Conservation (phyloP, 2,888 invertebrate genomes). For the Sarcophaga rosellei region DNA sequence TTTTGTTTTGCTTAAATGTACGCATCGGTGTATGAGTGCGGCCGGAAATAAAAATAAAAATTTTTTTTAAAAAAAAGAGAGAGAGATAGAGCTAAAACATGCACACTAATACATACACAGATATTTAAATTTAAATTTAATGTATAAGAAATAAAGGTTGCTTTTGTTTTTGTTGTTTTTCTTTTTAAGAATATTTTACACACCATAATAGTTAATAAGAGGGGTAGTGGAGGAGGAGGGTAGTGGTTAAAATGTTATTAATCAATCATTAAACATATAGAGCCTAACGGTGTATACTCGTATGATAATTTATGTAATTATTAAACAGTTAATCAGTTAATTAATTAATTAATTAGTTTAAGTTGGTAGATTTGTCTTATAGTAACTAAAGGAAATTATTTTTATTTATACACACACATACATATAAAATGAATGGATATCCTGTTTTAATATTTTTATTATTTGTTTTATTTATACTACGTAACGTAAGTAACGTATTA, state of each 20-base stretch:
- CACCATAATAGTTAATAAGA: no score
- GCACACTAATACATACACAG: slow-evolving; percentile 10
- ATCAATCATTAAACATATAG: no score
- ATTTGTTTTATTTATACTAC: no score
- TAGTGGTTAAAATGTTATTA: no score
- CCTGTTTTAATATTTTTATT: neutral
- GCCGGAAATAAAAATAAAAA: neutral
- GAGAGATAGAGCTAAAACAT: neutral
- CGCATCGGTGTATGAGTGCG: neutral
- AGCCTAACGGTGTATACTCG: no score
- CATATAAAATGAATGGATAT: neutral
- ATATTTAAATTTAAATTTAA: slow-evolving; percentile 8
- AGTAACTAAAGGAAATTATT: slow-evolving; percentile 50
- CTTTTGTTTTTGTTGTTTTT: neutral
- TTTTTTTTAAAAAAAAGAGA: neutral
- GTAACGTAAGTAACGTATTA: neutral
- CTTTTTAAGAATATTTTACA: no score
- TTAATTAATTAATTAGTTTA: neutral
- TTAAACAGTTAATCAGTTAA: neutral
- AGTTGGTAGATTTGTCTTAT: slow-evolving; percentile 45
- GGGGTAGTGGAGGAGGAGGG: no score
- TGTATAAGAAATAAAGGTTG: slow-evolving; percentile 13
- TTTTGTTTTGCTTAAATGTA: neutral
- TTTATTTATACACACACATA: neutral
- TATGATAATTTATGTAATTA: no score